phyloP scores from a whole-genome alignment of 2,888 invertebrate genomes.

The Nebria brevicollis region DNA sequence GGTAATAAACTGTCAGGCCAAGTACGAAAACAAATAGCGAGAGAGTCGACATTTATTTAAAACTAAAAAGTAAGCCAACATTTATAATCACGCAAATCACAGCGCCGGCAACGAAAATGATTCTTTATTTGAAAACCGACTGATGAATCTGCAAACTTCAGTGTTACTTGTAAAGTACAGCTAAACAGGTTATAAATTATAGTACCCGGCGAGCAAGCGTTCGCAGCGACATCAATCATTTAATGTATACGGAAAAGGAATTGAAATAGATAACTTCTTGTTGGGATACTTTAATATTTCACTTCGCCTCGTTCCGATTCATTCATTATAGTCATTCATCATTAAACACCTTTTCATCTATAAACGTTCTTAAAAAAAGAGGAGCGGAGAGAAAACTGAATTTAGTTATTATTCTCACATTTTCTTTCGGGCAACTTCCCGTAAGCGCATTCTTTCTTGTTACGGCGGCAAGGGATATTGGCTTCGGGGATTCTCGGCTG shows the following conservation, averaged over 20 bases:
- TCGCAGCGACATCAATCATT: slow-evolving; percentile 41
- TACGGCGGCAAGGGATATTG: neutral
- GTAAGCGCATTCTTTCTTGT: slow-evolving; percentile 7
- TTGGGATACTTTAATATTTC: slow-evolving; percentile 37
- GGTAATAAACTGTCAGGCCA: neutral
- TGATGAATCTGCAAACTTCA: slow-evolving; percentile 21
- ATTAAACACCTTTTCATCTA: slow-evolving; percentile 27
- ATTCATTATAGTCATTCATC: slow-evolving; percentile 33
- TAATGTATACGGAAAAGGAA: slow-evolving; percentile 35
- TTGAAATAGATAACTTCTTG: slow-evolving; percentile 41
- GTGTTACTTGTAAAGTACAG: slow-evolving; percentile 23
- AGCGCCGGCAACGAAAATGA: neutral
- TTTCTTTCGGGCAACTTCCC: neutral
- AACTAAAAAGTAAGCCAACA: neutral
- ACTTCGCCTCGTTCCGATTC: slow-evolving; percentile 20
- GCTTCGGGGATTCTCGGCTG: slow-evolving; percentile 7
- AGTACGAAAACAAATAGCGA: neutral
- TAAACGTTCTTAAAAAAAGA: slow-evolving; percentile 27
- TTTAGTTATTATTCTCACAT: neutral
- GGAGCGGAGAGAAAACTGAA: neutral
- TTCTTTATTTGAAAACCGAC: slow-evolving; percentile 30
- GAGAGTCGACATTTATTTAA: neutral
- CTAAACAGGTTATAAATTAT: slow-evolving; percentile 40
- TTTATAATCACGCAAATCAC: neutral
- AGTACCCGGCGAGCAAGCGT: slow-evolving; percentile 8